Evolutionary conservation across 2,797 vertebrate species (phyloP).

Genomic region (Macrochelys suwanniensis): DNA sequence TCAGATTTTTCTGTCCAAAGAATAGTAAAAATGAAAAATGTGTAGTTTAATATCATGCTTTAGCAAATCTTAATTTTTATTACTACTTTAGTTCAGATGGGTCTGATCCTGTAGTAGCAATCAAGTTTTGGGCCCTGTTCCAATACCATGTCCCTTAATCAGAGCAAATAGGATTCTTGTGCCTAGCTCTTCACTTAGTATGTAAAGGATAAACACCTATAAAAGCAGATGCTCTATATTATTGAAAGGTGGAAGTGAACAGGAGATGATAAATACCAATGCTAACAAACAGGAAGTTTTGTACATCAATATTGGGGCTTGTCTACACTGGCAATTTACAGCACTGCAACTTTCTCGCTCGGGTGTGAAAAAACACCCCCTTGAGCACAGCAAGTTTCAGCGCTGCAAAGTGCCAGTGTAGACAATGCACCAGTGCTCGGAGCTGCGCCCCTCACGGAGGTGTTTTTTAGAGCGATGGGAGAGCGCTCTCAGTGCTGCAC

Average conservation of each 20-base stretch:
- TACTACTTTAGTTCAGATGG: background rate
- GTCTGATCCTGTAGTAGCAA: background rate
- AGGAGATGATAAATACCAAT: background rate
- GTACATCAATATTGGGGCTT: background rate
- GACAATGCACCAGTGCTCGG: no score
- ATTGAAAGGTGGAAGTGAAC: background rate
- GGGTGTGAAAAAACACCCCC: no score
- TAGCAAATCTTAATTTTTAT: slow-evolving; percentile 10
- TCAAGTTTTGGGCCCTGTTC: no score
- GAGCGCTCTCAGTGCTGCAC: no score
- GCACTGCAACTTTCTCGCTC: no score
- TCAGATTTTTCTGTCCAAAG: background rate
- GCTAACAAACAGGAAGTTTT: background rate
- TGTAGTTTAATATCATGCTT: background rate
- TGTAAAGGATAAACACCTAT: background rate
- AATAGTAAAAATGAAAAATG: background rate
- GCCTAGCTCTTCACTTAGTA: background rate
- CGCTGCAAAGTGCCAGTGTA: no score
- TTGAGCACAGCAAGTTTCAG: no score
- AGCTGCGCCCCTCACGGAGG: no score
- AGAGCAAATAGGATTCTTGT: background rate
- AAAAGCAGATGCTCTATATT: background rate
- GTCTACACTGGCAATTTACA: no score
- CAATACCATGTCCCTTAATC: background rate
- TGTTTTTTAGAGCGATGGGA: background rate